Percentiles rank a stretch among this genome's conserved stretches.
Evolutionary conservation across 2,888 invertebrate genomes (phyloP).

Genomic region (Sinotaia quadrata): DNA sequence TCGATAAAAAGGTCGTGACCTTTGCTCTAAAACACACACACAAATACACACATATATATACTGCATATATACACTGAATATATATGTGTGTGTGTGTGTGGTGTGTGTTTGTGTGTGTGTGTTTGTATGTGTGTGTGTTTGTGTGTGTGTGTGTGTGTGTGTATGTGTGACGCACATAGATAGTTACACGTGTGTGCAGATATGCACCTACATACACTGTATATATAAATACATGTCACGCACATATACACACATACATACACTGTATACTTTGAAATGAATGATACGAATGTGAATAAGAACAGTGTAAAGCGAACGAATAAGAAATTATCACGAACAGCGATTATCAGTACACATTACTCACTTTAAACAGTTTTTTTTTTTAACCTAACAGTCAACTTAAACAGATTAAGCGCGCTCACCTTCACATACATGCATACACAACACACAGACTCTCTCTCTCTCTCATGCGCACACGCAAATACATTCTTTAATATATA

Average conservation of each 20-base stretch:
- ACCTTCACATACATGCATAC: background rate
- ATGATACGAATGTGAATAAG: too few relatives aligned
- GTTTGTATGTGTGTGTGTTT: too few relatives aligned
- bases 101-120: too few relatives aligned
- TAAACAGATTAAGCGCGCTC: background rate
- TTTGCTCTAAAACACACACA: background rate
- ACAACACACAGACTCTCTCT: constrained; percentile 1
- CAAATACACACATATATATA: background rate
- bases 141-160: too few relatives aligned
- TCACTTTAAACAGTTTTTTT: too few relatives aligned
- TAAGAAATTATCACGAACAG: too few relatives aligned
- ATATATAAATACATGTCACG: background rate
- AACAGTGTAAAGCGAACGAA: too few relatives aligned
- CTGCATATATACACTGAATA: background rate
- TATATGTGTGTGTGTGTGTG: background rate
- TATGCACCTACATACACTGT: background rate
- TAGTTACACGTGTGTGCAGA: background rate
- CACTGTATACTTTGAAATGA: too few relatives aligned
- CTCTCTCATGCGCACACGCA: background rate
- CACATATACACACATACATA: background rate
- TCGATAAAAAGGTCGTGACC: constrained; percentile 29
- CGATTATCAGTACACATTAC: too few relatives aligned
- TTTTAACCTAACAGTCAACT: too few relatives aligned
- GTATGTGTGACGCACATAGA: background rate
- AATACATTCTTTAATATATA: background rate